These are phyloP conservation scores for Troglohyphantes excavatus DNA, from an alignment of 2,888 invertebrate species.

Conservation along the genomic window DNA sequence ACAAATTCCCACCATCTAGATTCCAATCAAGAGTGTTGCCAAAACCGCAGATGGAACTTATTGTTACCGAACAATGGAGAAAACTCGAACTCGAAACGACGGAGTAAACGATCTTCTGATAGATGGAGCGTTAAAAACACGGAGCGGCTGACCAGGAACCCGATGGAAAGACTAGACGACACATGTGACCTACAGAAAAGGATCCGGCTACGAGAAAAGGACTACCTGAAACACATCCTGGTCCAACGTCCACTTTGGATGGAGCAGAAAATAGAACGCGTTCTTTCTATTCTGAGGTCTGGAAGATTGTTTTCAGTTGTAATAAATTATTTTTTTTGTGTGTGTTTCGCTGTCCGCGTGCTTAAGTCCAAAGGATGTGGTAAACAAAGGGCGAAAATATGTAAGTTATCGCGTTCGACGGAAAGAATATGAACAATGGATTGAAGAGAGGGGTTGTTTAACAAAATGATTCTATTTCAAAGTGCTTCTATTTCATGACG, in stretches of 20 bases:
- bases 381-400: neutral
- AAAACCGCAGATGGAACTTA: slow-evolving; percentile 31
- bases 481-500: too few relatives aligned
- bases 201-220: slow-evolving; percentile 53
- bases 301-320: neutral
- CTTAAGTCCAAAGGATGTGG: neutral
- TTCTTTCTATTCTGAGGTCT: neutral
- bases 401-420: neutral
- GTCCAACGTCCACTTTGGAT: slow-evolving; percentile 69
- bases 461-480: too few relatives aligned
- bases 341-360: neutral
- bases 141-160: slow-evolving; percentile 51
- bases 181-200: slow-evolving; percentile 71
- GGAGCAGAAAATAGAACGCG: slow-evolving; percentile 51
- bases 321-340: neutral
- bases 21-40: slow-evolving; percentile 31
- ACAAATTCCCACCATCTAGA: slow-evolving; percentile 40
- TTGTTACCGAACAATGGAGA: slow-evolving; percentile 20
- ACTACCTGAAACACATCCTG: slow-evolving; percentile 71
- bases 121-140: slow-evolving; percentile 59
- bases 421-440: neutral
- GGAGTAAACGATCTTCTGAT: neutral
- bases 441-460: too few relatives aligned
- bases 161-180: slow-evolving; percentile 24
- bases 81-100: neutral